These are phyloP conservation scores for Troglohyphantes excavatus DNA, from an alignment of 2,888 invertebrate genomes.

Conservation along the genomic window DNA sequence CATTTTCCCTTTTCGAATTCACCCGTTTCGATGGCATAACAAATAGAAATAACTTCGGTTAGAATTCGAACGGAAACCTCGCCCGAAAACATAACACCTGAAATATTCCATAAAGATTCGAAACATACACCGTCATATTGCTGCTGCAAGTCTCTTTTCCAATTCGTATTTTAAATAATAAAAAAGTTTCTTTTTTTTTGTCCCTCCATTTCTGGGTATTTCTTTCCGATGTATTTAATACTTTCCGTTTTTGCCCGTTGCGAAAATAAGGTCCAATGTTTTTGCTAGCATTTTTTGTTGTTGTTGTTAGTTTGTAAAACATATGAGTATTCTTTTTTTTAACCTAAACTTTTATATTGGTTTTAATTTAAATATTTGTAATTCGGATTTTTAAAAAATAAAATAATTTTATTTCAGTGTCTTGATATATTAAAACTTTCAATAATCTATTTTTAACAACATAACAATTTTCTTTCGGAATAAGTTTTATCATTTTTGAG, in stretches of 20 bases:
- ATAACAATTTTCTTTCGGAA: too few relatives aligned
- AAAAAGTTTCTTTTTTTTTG: too few relatives aligned
- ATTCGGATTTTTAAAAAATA: too few relatives aligned
- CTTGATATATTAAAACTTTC: too few relatives aligned
- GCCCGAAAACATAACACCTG: conserved; percentile 46
- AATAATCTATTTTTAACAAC: too few relatives aligned
- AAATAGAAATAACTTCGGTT: conserved; percentile 24
- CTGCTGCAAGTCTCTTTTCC: background rate
- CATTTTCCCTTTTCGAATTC: conserved; percentile 1
- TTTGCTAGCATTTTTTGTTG: too few relatives aligned
- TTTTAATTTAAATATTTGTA: too few relatives aligned
- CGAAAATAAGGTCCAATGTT: conserved; percentile 17
- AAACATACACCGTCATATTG: background rate
- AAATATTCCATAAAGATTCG: conserved; percentile 52
- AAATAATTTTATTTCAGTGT: too few relatives aligned
- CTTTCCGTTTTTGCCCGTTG: conserved; percentile 41
- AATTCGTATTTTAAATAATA: conserved; percentile 41
- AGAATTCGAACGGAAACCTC: conserved; percentile 34
- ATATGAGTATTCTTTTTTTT: too few relatives aligned
- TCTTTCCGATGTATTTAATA: conserved; percentile 12
- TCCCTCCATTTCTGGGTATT: background rate
- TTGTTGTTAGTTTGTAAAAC: too few relatives aligned
- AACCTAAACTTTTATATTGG: too few relatives aligned
- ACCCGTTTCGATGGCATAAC: conserved; percentile 3
- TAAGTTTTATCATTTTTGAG: too few relatives aligned